Conservation (phyloP, 2,113 vertebrate species). For the Chauna torquata region DNA sequence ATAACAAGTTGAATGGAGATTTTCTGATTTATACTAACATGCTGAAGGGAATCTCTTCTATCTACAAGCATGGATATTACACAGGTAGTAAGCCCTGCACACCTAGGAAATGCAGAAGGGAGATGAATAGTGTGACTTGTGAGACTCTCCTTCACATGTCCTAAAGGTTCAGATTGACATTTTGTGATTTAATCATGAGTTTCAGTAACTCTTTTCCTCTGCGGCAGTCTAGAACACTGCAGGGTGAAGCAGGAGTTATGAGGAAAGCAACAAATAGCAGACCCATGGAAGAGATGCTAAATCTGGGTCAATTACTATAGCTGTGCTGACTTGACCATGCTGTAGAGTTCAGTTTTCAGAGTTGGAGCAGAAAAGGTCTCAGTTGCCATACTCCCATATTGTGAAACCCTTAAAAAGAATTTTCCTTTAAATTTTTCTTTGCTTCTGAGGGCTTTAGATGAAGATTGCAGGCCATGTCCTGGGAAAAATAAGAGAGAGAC, state of each 20-base stretch:
- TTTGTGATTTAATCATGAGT: not conserved
- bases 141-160: not conserved
- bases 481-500: not conserved
- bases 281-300: not conserved
- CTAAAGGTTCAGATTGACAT: not conserved
- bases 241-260: not conserved
- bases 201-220: not conserved
- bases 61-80: not conserved
- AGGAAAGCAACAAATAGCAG: not conserved
- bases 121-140: not conserved
- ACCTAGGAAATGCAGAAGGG: not conserved
- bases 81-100: not conserved
- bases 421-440: not conserved
- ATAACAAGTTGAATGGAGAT: not conserved
- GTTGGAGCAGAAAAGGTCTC: not conserved
- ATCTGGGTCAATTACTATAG: not conserved
- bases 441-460: not conserved
- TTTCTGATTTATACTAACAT: not conserved
- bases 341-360: not conserved
- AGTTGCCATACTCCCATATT: not conserved
- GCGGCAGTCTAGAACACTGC: not conserved
- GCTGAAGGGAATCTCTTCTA: not conserved
- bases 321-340: not conserved
- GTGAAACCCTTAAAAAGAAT: not conserved
- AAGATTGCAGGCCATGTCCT: not conserved